Conservation (phyloP, 64 coral and sea anemone species). For the Actinia tenebrosa region DNA sequence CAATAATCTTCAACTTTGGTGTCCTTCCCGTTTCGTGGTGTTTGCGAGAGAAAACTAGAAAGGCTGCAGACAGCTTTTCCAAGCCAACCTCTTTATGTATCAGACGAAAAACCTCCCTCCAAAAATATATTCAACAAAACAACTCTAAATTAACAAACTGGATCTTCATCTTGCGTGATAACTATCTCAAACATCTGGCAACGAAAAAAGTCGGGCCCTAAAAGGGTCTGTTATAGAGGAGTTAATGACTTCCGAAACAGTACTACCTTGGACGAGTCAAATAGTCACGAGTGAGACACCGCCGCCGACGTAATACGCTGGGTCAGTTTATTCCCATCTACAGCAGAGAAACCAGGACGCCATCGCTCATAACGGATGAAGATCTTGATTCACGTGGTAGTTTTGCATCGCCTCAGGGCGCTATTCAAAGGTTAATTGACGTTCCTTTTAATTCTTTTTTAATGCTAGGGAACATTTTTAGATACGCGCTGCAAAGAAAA, state of each 20-base stretch:
- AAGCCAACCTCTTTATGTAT: constrained; percentile 2
- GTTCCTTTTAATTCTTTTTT: background rate
- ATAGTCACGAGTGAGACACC: background rate
- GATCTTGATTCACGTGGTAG: background rate
- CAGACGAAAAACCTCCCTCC: background rate
- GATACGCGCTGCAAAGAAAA: background rate
- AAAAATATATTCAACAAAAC: constrained; percentile 5
- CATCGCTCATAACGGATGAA: background rate
- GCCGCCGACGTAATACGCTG: background rate
- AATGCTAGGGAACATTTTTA: background rate
- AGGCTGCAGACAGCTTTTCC: background rate
- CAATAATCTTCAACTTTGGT: background rate
- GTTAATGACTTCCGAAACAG: constrained; percentile 3
- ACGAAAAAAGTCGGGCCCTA: background rate
- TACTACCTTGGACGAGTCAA: background rate
- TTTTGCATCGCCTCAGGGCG: background rate
- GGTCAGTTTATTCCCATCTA: background rate
- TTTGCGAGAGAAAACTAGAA: background rate
- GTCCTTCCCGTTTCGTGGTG: background rate
- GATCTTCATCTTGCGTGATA: background rate
- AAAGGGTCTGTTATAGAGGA: constrained; percentile 9
- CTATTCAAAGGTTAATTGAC: background rate
- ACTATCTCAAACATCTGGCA: background rate
- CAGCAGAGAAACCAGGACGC: background rate
- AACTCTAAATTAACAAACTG: constrained; percentile 4